Percentiles rank a stretch among this genome's conserved stretches.
Evolutionary conservation across 2,888 invertebrate species (phyloP).

Genomic region (Dolomedes plantarius): DNA sequence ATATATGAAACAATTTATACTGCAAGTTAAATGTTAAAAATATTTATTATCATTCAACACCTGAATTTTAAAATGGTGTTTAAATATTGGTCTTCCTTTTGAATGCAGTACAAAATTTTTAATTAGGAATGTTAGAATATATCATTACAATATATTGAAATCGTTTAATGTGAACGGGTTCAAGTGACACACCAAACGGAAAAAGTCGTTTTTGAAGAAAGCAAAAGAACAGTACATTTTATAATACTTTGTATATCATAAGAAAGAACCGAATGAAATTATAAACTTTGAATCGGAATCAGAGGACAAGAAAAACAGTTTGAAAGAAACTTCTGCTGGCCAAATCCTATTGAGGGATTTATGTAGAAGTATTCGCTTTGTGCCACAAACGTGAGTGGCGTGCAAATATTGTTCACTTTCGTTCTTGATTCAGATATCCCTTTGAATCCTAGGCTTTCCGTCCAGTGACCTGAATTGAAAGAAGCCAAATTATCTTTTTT

Average conservation of each 20-base stretch:
- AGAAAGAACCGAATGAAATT: not conserved
- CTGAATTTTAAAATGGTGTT: too few relatives aligned
- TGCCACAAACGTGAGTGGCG: not conserved
- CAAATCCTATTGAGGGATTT: not conserved
- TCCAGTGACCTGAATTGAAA: slow-evolving; percentile 4
- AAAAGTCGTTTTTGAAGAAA: too few relatives aligned
- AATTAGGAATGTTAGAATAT: too few relatives aligned
- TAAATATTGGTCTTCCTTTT: too few relatives aligned
- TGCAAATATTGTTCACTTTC: not conserved
- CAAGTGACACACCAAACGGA: too few relatives aligned
- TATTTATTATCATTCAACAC: too few relatives aligned
- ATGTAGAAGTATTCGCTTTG: not conserved
- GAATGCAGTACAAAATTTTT: too few relatives aligned
- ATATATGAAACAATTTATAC: too few relatives aligned
- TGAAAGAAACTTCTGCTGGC: not conserved
- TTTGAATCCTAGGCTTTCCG: not conserved
- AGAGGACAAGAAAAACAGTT: not conserved
- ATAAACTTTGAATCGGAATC: not conserved
- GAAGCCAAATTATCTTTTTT: not conserved
- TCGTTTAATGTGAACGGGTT: too few relatives aligned
- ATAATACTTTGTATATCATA: not conserved
- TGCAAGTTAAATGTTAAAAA: too few relatives aligned
- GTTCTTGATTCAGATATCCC: not conserved
- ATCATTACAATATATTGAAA: too few relatives aligned
- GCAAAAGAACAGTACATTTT: not conserved